Percentiles rank a stretch among this genome's conserved stretches.
These are phyloP conservation scores for Gymnosoma rotundatum DNA, from an alignment of 2,888 invertebrate species.

Conservation along the genomic window DNA sequence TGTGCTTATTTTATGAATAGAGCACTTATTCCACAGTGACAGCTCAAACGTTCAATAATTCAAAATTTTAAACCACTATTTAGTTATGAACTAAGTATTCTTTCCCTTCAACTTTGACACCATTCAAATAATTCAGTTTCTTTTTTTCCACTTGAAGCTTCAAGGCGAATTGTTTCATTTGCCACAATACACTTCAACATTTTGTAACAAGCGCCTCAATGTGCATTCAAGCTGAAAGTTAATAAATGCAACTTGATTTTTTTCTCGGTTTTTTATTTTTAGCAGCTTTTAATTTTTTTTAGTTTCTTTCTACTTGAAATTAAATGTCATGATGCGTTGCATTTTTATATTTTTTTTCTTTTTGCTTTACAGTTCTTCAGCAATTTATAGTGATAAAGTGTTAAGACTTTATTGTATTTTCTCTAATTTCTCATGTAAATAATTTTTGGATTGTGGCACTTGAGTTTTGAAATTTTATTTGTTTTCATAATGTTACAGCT, in stretches of 20 bases:
- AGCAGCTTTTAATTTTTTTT: not conserved
- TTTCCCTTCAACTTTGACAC: no score
- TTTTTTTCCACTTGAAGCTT: slow-evolving; percentile 18
- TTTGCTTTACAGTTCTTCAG: not conserved
- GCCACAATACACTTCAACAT: slow-evolving; percentile 32
- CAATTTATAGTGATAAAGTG: slow-evolving; percentile 11
- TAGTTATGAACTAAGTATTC: no score
- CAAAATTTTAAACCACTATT: no score
- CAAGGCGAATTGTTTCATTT: slow-evolving; percentile 44
- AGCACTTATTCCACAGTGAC: no score
- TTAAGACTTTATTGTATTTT: slow-evolving; percentile 33
- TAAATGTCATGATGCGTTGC: slow-evolving; percentile 38
- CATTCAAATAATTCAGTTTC: not conserved
- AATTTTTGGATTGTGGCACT: not conserved
- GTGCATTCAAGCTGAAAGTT: slow-evolving; percentile 62
- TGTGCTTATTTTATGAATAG: no score
- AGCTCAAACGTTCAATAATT: no score
- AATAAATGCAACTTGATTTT: slow-evolving; percentile 29
- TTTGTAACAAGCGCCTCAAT: slow-evolving; percentile 51
- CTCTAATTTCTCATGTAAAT: slow-evolving; percentile 10
- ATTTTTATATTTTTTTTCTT: not conserved
- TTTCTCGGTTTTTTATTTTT: not conserved
- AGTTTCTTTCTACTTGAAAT: slow-evolving; percentile 15
- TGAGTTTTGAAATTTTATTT: slow-evolving; percentile 8
- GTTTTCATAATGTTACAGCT: not conserved